These are phyloP conservation scores for Siderastrea radians DNA, from an alignment of 92 coral and sea anemone species.

Conservation along the genomic window DNA sequence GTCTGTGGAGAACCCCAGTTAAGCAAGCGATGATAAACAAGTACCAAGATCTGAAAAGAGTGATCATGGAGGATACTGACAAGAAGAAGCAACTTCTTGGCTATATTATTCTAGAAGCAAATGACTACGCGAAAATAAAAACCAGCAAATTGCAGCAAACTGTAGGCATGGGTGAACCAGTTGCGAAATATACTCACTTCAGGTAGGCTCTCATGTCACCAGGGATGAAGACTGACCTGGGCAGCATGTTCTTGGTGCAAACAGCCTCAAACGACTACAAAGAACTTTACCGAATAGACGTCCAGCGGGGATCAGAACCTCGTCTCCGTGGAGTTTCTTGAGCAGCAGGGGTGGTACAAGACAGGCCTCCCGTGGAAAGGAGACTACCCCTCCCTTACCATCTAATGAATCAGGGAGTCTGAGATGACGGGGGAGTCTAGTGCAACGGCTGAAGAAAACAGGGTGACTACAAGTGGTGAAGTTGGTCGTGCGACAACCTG, in stretches of 20 bases:
- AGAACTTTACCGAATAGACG: slow-evolving; percentile 56
- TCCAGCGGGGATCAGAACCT: slow-evolving; percentile 60
- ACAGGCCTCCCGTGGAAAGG: slow-evolving; percentile 11
- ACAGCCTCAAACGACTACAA: slow-evolving; percentile 50
- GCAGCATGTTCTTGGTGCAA: slow-evolving; percentile 46
- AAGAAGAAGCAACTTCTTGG: slow-evolving; percentile 57
- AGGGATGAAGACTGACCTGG: slow-evolving; percentile 51
- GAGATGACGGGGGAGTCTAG: slow-evolving; percentile 34
- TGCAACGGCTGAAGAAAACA: slow-evolving; percentile 39
- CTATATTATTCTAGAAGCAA: slow-evolving; percentile 50
- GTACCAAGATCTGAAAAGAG: slow-evolving; percentile 49
- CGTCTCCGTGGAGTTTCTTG: slow-evolving; percentile 62
- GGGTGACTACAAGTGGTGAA: slow-evolving; percentile 14
- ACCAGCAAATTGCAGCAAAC: slow-evolving; percentile 51
- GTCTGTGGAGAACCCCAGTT: slow-evolving; percentile 50
- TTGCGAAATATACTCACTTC: slow-evolving; percentile 51
- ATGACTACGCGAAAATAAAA: slow-evolving; percentile 65
- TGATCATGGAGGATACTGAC: slow-evolving; percentile 49
- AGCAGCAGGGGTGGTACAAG: slow-evolving; percentile 69
- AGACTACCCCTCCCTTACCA: slow-evolving; percentile 35
- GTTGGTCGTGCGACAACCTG: slow-evolving; percentile 1
- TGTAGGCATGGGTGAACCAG: slow-evolving; percentile 54
- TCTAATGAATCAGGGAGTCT: slow-evolving; percentile 54
- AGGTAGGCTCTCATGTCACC: slow-evolving; percentile 64
- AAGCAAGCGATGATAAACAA: slow-evolving; percentile 37